Conservation (phyloP, 2,888 invertebrate genomes). For the Gnatocerus cornutus region DNA sequence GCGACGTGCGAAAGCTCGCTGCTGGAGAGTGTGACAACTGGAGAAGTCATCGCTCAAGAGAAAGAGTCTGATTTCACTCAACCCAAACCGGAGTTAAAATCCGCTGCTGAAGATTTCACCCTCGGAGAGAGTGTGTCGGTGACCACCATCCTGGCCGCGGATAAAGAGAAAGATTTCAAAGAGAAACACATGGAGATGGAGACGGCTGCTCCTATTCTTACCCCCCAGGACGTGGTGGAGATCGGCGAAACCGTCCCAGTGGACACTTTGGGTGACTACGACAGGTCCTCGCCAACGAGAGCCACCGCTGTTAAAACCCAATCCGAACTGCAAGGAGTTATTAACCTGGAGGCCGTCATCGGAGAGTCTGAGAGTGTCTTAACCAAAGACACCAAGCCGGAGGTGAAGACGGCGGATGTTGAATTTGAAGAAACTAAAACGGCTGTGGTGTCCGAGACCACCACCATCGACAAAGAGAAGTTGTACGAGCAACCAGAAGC, state of each 20-base stretch:
- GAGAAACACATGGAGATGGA: constrained; percentile 58
- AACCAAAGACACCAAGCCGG: constrained; percentile 70
- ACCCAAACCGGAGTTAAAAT: constrained; percentile 70
- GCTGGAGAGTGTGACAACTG: constrained; percentile 75
- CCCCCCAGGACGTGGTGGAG: constrained; percentile 72
- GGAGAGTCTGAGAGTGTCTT: constrained; percentile 76
- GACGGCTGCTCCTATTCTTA: constrained; percentile 62
- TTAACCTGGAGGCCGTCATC: constrained; percentile 73
- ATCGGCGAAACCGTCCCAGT: constrained; percentile 74
- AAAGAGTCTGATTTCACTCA: constrained; percentile 73
- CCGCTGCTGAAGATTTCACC: constrained; percentile 72
- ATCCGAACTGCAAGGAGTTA: constrained; percentile 73
- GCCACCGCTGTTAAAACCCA: constrained; percentile 74
- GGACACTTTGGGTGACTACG: constrained; percentile 73
- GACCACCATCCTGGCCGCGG: constrained; percentile 73
- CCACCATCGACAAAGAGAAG: constrained; percentile 72
- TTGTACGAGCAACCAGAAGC: constrained; percentile 59
- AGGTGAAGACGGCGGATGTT: constrained; percentile 69
- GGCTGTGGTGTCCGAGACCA: constrained; percentile 70
- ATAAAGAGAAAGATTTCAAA: constrained; percentile 74
- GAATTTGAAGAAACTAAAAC: constrained; percentile 70
- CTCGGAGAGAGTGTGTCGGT: constrained; percentile 75
- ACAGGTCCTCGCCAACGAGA: constrained; percentile 67
- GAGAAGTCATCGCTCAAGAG: constrained; percentile 75
- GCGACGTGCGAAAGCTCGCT: constrained; percentile 65